Base-by-base conservation (phyloP, 2,888 invertebrate genomes). In the Drosophila tanythrix region DNA sequence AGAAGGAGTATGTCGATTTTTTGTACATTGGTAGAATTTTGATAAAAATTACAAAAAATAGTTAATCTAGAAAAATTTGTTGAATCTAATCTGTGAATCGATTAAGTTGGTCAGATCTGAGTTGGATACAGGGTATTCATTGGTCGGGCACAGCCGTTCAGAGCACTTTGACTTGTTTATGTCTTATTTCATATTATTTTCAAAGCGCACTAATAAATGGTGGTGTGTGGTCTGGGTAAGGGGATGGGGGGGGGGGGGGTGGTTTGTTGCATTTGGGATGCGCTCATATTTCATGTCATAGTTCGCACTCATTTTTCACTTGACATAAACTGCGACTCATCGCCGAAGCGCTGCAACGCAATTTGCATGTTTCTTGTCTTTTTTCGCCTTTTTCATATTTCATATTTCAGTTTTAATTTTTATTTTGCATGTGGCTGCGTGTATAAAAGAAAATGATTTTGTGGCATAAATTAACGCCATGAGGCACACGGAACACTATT, bases 381-480 rank as follows among this genome's bases (percentile, higher is more conserved):
- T 33, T 48, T 43, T 29, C n/a, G 29, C 36, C 52, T 61, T 62
- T 64, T 38, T 35, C 60, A 43, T 70, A 70, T 73, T 77, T 65
- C 73, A 72, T 76, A 69, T 76, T 75, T 81, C 70, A 70, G 76
- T 84, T 89, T 85, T 88, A 81, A 79, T 90, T 88, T 81, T 81
- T 88, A 81, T 85, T 90, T 88, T 72, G 77, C 84, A 85, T 88
- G 88, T 85, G 84, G 79, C 79, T 75, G 82, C 60, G 84, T 75
- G 79, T 75, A 83, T 88, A 86, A 86, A 92, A 90, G 92, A 90
- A 92, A 91, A 92, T 91, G 85, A 91, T 91, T 91, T 91, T 92
- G 91, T 91, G 91, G 91, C 92, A 92, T 91, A 92, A 91, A 91
- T 91, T 91, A 91, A 91, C 86, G 87, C 91, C 91, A 80, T 84